Evolutionary conservation across 2,113 vertebrate genomes (phyloP).

Genomic region (Brienomyrus longianalis): DNA sequence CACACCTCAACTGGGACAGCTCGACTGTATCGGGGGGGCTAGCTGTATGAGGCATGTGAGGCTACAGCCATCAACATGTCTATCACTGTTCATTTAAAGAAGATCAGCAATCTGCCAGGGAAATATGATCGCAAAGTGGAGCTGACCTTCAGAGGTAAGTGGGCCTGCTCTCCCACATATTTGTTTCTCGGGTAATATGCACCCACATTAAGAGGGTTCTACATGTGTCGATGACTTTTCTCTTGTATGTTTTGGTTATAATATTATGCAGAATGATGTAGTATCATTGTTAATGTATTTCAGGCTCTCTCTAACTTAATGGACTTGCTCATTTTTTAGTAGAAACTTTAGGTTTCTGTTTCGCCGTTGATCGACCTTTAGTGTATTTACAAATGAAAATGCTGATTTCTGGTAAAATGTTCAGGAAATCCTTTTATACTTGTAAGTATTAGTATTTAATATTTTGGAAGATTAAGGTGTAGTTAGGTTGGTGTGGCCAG

Average conservation of each 20-base stretch:
- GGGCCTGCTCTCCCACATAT: neutral
- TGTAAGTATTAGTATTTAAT: neutral
- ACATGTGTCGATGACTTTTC: neutral
- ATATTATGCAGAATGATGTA: neutral
- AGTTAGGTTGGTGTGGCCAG: neutral
- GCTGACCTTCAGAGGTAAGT: slow-evolving; percentile 76
- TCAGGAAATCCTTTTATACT: neutral
- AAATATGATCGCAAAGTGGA: slow-evolving; percentile 71
- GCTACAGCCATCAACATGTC: slow-evolving; percentile 61
- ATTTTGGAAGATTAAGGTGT: neutral
- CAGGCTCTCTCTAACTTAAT: neutral
- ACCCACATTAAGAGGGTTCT: neutral
- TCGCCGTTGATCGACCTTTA: neutral
- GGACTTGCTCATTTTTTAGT: neutral
- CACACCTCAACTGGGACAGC: neutral
- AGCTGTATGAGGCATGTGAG: neutral
- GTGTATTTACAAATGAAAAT: neutral
- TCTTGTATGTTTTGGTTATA: neutral
- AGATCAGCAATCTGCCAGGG: slow-evolving; percentile 70
- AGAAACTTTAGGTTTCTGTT: neutral
- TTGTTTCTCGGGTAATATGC: neutral
- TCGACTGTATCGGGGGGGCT: neutral
- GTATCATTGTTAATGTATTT: neutral
- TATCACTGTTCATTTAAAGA: slow-evolving; percentile 65
- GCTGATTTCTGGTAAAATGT: neutral